Base-by-base conservation (phyloP, 2,797 vertebrate species). In the Muraenolepis orangiensis region DNA sequence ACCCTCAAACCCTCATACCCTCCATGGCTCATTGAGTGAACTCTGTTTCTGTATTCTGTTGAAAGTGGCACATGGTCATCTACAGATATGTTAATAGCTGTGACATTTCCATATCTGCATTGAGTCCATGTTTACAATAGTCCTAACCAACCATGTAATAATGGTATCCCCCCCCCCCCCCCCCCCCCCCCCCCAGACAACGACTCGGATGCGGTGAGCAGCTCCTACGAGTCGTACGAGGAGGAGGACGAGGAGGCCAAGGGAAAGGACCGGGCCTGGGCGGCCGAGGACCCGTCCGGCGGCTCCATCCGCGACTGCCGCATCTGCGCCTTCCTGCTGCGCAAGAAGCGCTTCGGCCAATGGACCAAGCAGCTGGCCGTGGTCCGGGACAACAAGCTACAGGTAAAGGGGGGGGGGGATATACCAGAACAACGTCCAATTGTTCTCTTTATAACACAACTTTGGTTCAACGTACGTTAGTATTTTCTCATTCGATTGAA, bases 271-370 rank as follows among this genome's bases (percentile, higher is more conserved):
- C 91, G 94, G 81, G 94, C 94, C 72, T 98, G 98, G 98, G 94
- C 94, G 0, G 94, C 95, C 0, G 96, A 96, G 87, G 97, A 96
- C 84, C 94, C 89, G 76, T 90, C 95, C 1, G 92, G 94, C 71
- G 95, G 93, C 76, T 94, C 97, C n/a, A 93, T 96, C 69, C 95
- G 91, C 85, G 96, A 98, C 79, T 98, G 96, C 85, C 93, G 92
- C 83, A 97, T 99, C 85, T 98, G 96, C 0, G 97, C 97, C 68
- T 99, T 99, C 89, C 93, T 99, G 80, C 85, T 97, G 70, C 94
- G 96, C 76, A 99, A 99, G 90, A 99, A 98, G 82, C 96, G 98
- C 69, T 99, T 99, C 0, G 97, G 98, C 68, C 98, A 99, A 75
- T 99, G 98, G 98, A 88, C 96, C 74, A 99, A 99, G 89, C 98